Conservation (phyloP, 2,888 invertebrate species). For the Amblyteles armatorius region DNA sequence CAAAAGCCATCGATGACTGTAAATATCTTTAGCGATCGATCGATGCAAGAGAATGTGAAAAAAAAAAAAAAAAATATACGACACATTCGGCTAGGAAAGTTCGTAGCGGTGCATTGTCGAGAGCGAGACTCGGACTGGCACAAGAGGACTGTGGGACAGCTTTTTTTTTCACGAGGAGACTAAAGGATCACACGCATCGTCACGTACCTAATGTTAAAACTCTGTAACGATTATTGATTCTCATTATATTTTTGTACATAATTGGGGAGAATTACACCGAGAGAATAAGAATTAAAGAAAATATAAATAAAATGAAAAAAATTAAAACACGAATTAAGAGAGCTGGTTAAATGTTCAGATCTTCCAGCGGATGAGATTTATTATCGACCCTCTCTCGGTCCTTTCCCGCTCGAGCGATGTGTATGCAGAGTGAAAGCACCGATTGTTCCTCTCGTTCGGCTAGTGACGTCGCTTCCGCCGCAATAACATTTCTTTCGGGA, state of each 20-base stretch:
- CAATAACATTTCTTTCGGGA: too few species aligned
- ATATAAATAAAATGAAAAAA: constrained; percentile 41
- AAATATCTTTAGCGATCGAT: constrained; percentile 57
- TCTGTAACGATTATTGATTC: constrained; percentile 81
- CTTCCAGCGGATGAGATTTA: neutral
- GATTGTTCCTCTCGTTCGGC: too few species aligned
- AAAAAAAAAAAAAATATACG: constrained; percentile 25
- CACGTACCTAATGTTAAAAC: constrained; percentile 79
- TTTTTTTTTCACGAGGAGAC: constrained; percentile 50
- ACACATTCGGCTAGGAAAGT: constrained; percentile 27
- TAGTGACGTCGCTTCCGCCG: too few species aligned
- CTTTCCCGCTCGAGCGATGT: too few species aligned
- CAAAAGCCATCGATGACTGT: constrained; percentile 47
- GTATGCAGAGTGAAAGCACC: too few species aligned
- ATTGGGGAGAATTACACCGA: constrained; percentile 77
- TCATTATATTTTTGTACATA: constrained; percentile 84
- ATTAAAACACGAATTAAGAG: constrained; percentile 16
- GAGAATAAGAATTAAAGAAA: constrained; percentile 72
- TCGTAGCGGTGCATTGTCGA: constrained; percentile 6
- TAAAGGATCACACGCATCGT: constrained; percentile 70
- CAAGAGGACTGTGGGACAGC: constrained; percentile 22
- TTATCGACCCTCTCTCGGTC: too few species aligned
- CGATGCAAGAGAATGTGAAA: constrained; percentile 37
- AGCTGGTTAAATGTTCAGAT: neutral
- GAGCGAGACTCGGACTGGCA: constrained; percentile 22